Evolutionary conservation across 1,140 invertebrate genomes (phyloP).

Genomic region (Hormaphis cornu): DNA sequence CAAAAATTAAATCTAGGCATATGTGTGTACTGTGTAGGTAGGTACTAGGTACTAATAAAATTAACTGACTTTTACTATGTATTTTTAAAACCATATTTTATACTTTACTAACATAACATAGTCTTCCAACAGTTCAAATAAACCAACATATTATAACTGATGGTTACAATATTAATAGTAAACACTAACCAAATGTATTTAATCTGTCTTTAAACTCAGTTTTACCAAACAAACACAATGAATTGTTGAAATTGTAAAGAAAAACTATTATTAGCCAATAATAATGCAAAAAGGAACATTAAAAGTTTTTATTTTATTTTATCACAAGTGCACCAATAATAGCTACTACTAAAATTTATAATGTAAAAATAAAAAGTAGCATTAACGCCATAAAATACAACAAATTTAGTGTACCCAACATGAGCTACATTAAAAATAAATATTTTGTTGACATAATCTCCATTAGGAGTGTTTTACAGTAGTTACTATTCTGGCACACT

Average conservation of each 20-base stretch:
- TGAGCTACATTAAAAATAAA: slow-evolving; percentile 7
- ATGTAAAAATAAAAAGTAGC: slow-evolving; percentile 12
- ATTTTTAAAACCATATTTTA: too few species aligned
- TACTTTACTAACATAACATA: too few species aligned
- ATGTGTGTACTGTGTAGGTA: too few species aligned
- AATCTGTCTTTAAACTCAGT: too few species aligned
- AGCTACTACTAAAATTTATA: not conserved
- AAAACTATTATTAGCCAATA: not conserved
- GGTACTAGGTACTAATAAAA: too few species aligned
- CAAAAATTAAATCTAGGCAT: too few species aligned
- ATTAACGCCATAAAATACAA: not conserved
- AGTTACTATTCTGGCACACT: slow-evolving; percentile 8
- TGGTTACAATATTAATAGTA: too few species aligned
- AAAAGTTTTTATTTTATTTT: not conserved
- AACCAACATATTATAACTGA: too few species aligned
- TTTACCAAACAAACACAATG: too few species aligned
- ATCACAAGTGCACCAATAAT: slow-evolving; percentile 15
- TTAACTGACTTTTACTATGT: too few species aligned
- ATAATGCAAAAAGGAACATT: not conserved
- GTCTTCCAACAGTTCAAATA: too few species aligned
- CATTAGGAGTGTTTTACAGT: not conserved
- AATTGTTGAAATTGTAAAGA: not conserved
- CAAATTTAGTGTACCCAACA: not conserved
- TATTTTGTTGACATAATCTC: not conserved
- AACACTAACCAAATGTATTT: too few species aligned